A percentile compares a stretch with the other conserved stretches of the same genome.
Conservation (phyloP, 2,113 vertebrate species). For the Clupea harengus region DNA sequence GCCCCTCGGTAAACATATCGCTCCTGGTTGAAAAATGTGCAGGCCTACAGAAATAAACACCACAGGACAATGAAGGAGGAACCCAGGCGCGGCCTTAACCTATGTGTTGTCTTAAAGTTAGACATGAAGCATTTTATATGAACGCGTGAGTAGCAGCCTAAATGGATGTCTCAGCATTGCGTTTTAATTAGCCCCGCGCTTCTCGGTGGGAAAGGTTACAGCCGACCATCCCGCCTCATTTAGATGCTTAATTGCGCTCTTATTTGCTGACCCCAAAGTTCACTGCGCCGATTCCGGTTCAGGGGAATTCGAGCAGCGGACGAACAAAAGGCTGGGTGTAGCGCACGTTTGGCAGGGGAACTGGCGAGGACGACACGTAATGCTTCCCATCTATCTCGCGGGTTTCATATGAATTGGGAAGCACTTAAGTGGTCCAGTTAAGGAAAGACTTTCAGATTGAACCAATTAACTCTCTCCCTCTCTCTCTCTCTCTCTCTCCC, state of each 20-base stretch:
- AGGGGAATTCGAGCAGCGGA: conserved; percentile 61
- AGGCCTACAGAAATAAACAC: conserved; percentile 15
- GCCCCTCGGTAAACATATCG: conserved; percentile 15
- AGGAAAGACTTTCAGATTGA: conserved; percentile 67
- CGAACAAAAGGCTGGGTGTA: conserved; percentile 72
- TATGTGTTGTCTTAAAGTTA: not conserved
- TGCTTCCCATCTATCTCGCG: conserved; percentile 66
- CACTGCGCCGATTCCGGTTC: conserved; percentile 70
- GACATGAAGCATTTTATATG: not conserved
- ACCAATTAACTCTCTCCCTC: conserved; percentile 54
- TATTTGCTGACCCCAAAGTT: conserved; percentile 75
- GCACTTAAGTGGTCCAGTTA: conserved; percentile 54
- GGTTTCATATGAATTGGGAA: conserved; percentile 61
- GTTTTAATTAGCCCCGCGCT: conserved; percentile 19
- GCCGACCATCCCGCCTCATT: conserved; percentile 67
- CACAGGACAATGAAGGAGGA: conserved; percentile 1
- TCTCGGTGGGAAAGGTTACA: conserved; percentile 64
- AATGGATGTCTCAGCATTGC: not conserved
- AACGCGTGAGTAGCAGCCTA: not conserved
- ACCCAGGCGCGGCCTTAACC: not conserved
- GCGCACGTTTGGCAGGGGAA: conserved; percentile 59
- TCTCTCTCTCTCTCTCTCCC: conserved; percentile 1
- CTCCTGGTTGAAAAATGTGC: conserved; percentile 17
- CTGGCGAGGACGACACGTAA: conserved; percentile 51
- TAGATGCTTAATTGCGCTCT: conserved; percentile 74